Base-by-base conservation (phyloP, 64 coral and sea anemone species). In the Catalaphyllia jardinei region DNA sequence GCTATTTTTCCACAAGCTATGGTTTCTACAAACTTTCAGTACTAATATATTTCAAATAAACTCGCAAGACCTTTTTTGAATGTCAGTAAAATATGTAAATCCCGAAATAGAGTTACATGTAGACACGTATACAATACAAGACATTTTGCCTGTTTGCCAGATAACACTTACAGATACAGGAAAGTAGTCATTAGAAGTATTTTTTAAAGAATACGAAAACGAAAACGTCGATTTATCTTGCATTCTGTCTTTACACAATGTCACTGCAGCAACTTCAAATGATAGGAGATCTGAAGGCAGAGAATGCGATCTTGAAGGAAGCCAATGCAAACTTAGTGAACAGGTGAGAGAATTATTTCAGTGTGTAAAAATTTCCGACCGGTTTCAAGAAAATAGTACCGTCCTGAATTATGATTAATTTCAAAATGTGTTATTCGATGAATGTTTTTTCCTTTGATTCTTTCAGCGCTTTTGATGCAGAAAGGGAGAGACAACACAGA, bases 251-350 rank as follows among this genome's bases (percentile, higher is more conserved):
- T 4, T 0, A 2, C 0, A 42, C 65, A 46, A 57, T 57, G 54
- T 12, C 1, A 2, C 17, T 67, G 54, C 42, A 99, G 97, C 97
- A 99, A 93, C 75, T 95, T 75, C 97, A 99, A 77, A 88, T 99
- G 71, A 95, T 99, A 52, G 86, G 86, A 71, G 97, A 99, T 54
- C 74, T 99, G 16, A 99, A 99, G 69, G 97, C 97, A 18, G 97
- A 99, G 77, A 93, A 93, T 88, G 91, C 93, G 72, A 99, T 99
- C 65, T 61, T 99, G 8, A 99, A 99, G 78, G 93, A 99, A 77
- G 97, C 97, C 31, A 99, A 99, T 62, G 97, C 93, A 62, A 99
- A 99, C 29, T 84, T 99, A 18, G 97, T 99, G 0, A 99, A 93
- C 90, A 99, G 97, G 97, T 99, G 35, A 62, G 86, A 15, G 22